phyloP scores from a whole-genome alignment of 2,888 invertebrate species.

The Pinctada fucata region DNA sequence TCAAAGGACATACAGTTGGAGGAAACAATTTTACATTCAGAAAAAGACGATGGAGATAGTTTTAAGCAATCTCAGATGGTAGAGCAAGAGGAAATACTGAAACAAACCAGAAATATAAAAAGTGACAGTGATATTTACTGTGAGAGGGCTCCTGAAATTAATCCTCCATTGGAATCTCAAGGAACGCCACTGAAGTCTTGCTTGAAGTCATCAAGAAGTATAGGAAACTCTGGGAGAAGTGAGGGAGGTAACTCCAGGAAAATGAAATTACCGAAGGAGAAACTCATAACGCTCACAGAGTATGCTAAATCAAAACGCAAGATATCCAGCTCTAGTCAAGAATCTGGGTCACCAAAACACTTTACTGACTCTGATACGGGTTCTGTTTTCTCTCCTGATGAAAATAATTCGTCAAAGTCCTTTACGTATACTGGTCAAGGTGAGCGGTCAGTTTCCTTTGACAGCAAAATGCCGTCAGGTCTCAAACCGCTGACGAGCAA shows the following conservation, averaged over 20 bases:
- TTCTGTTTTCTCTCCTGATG: conserved; percentile 33
- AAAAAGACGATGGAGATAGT: background rate
- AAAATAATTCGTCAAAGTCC: conserved; percentile 1
- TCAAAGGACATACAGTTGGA: background rate
- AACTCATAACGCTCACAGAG: conserved; percentile 3
- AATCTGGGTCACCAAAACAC: conserved; percentile 19
- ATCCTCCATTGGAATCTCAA: background rate
- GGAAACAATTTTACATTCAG: background rate
- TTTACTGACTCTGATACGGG: conserved; percentile 32
- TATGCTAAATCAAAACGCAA: conserved; percentile 20
- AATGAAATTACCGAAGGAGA: background rate
- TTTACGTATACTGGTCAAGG: background rate
- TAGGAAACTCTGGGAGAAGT: background rate
- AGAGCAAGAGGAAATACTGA: too few species aligned
- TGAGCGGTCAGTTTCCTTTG: conserved; percentile 11
- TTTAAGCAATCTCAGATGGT: background rate
- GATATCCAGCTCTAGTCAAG: conserved; percentile 24
- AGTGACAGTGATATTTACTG: background rate
- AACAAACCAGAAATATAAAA: too few species aligned
- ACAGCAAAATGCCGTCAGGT: conserved; percentile 6
- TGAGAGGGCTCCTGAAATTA: background rate
- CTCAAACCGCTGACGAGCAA: conserved; percentile 30
- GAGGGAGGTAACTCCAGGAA: background rate
- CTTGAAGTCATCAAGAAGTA: background rate
- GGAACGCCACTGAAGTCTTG: background rate